Base-by-base conservation (phyloP, 2,113 vertebrate genomes). In the Neoarius graeffei region DNA sequence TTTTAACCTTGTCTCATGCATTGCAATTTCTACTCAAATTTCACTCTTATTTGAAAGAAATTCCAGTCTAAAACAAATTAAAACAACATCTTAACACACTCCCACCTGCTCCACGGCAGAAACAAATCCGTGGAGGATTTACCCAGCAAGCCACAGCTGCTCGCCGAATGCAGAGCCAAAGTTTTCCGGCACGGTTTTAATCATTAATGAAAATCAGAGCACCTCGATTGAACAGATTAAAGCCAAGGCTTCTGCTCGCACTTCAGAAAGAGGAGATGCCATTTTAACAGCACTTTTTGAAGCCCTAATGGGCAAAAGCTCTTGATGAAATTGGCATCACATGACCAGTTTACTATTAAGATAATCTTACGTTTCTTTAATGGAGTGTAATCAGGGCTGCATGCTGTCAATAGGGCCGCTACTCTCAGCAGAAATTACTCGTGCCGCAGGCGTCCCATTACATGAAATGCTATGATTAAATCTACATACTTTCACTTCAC, bases 121-220 rank as follows among this genome's bases (percentile, higher is more conserved):
- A 88, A 86, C 2, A 81, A 35, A 91, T 94, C 94, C 94, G 86
- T 20, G 84, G 93, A 94, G 84, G 85, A 89, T 88, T 92, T 94
- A 92, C 90, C 93, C 91, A 93, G 92, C 94, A 93, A 92, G 93
- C 90, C 94, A 93, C 94, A 94, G 94, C 94, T 94, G 93, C 77
- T 94, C 90, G 89, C 91, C 88, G 90, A 91, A 88, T 86, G 81
- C 88, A 92, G 91, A 92, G 83, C 90, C 54, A 83, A 84, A 94
- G 94, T 94, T 93, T 93, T 92, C 92, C 94, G 93, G 92, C 92
- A 87, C 86, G 54, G 50, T 90, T 94, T 95, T 93, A 95, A 94
- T 95, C 92, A 94, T 92, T 92, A 85, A 92, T 84, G 93, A 90
- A 94, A 92, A 94, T 93, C 93, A 92, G 92, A 94, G 90, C 88